Base-by-base conservation (phyloP, 2,113 vertebrate species). In the Calcarius ornatus region DNA sequence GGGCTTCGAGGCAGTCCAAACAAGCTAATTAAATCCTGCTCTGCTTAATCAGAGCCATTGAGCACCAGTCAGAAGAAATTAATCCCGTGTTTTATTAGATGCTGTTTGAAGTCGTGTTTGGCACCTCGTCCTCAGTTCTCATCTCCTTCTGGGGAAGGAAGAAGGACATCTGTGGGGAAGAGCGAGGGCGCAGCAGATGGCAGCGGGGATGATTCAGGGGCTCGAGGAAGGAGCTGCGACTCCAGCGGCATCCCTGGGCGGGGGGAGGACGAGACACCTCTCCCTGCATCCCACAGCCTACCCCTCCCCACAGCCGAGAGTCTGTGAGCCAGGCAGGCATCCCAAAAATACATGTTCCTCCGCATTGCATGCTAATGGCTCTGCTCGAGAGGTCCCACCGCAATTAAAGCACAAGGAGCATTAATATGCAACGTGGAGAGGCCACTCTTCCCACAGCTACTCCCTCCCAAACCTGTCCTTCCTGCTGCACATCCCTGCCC, bases 391-490 rank as follows among this genome's bases (percentile, higher is more conserved):
- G 93, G 92, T 92, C 95, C 96, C 81, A 63, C 93, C 10, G 87
- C 95, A 94, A 96, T 96, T 91, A 96, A 91, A 96, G 78, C 90
- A 21, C 19, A 25, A 15, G 2, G 81, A 84, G 84, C 56, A 47
- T 96, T 96, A 95, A 95, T 84, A 94, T 92, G 93, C 92, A 95
- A 87, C 19, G 2, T 48, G 70, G 87, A 92, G 92, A 96, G 95
- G 96, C 96, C 93, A 94, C 93, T 95, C 92, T 96, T 96, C 95
- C 92, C 96, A 96, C 95, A 95, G 95, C 81, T 87, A 48, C 95
- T 96, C 96, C 96, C 81, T 96, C 92, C 87, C 92, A 96, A 96
- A 96, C 96, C 95, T 93, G 96, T 95, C 96, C 90, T 94, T 96
- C 96, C 93, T 96, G 96, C 96, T 96, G 90, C 19, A 4, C 95